A percentile compares a stretch with the other conserved stretches of the same genome.
Conservation (phyloP, 2,113 vertebrate species). For the Perca flavescens region DNA sequence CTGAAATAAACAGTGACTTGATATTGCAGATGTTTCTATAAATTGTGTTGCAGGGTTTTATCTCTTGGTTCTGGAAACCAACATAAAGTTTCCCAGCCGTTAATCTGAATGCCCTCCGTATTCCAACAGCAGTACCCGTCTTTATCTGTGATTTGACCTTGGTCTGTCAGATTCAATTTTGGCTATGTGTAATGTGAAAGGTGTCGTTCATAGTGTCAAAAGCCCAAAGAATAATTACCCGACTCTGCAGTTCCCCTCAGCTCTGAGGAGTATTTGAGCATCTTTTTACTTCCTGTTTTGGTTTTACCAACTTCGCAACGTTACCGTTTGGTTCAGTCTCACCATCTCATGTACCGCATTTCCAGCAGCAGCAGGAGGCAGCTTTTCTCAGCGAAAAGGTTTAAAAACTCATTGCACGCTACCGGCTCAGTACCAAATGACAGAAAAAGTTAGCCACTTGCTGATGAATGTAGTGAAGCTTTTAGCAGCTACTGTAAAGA, state of each 20-base stretch:
- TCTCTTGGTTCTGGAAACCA: background rate
- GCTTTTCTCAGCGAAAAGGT: background rate
- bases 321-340: background rate
- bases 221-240: background rate
- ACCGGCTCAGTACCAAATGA: background rate
- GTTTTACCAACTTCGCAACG: background rate
- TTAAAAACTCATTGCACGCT: background rate
- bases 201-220: background rate
- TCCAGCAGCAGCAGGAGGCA: background rate
- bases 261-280: background rate
- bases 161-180: constrained; percentile 28
- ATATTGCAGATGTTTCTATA: constrained; percentile 15
- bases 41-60: background rate
- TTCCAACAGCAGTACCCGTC: background rate
- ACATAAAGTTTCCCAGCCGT: background rate
- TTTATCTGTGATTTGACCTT: constrained; percentile 42
- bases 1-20: constrained; percentile 4
- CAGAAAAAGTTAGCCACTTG: background rate
- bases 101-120: constrained; percentile 1
- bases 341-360: background rate
- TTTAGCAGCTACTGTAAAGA: background rate
- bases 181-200: background rate
- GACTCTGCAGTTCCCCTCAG: background rate
- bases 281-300: background rate
- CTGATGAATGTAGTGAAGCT: background rate